phyloP scores from a whole-genome alignment of 2,797 vertebrate species.

The Scomberomorus guttatus region DNA sequence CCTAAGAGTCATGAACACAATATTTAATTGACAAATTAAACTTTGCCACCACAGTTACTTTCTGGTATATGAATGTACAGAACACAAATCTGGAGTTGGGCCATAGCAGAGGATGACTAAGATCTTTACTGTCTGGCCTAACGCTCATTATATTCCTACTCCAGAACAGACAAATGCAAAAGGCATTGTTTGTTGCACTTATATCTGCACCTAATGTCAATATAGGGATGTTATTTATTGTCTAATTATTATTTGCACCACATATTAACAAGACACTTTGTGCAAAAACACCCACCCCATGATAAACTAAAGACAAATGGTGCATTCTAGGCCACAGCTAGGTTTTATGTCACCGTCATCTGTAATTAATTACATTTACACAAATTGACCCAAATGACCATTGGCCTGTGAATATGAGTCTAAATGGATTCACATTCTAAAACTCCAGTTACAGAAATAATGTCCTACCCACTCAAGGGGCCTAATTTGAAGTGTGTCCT shows the following conservation, averaged over 20 bases:
- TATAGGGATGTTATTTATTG: not conserved
- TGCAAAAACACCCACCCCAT: not conserved
- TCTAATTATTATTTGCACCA: not conserved
- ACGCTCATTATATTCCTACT: no score
- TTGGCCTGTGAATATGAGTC: not conserved
- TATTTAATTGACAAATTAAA: not conserved
- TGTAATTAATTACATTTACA: not conserved
- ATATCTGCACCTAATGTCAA: not conserved
- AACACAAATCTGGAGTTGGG: no score
- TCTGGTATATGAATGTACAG: no score
- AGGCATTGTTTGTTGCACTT: not conserved
- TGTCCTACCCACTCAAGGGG: not conserved
- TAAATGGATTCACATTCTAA: not conserved
- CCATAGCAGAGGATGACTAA: no score
- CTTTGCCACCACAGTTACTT: no score
- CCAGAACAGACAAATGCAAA: no score
- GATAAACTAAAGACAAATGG: not conserved
- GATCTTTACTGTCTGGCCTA: no score
- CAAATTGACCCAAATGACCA: not conserved
- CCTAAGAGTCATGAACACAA: not conserved
- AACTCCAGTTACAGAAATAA: not conserved
- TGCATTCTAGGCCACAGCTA: not conserved
- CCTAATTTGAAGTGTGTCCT: constrained; percentile 22
- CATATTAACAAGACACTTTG: not conserved
- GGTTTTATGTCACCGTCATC: not conserved